These are phyloP conservation scores for Stictonetta naevosa DNA, from an alignment of 2,113 vertebrate genomes.

Conservation along the genomic window DNA sequence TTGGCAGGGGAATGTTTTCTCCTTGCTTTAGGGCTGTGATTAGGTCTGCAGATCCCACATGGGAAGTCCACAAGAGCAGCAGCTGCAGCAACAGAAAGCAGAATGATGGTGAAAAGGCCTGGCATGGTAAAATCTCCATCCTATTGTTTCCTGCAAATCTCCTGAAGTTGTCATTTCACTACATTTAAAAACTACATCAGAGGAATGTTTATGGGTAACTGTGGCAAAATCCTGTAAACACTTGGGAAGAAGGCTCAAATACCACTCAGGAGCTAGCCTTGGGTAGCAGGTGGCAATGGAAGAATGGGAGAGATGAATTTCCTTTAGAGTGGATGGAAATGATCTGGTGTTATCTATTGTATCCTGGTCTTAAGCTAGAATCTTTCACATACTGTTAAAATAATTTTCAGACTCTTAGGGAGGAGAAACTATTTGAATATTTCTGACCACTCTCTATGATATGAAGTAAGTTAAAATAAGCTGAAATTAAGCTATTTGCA, in stretches of 20 bases:
- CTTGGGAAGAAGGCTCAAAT: not conserved
- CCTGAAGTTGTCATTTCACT: not conserved
- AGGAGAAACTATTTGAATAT: not conserved
- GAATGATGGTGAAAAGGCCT: not conserved
- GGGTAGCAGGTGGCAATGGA: not conserved
- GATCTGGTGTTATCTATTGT: not conserved
- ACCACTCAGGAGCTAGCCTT: not conserved
- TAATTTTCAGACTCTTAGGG: not conserved
- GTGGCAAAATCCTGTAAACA: not conserved
- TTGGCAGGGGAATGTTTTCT: not conserved
- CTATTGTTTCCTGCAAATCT: not conserved
- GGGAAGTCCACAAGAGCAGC: not conserved
- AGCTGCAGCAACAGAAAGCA: not conserved
- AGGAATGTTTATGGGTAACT: not conserved
- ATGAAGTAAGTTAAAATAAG: not conserved
- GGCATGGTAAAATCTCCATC: not conserved
- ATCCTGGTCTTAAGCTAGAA: not conserved
- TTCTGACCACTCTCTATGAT: not conserved
- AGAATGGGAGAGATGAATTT: not conserved
- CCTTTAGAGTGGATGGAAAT: not conserved
- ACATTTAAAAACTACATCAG: not conserved
- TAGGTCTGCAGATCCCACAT: rapidly evolving
- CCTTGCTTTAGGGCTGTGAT: not conserved
- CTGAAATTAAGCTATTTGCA: not conserved
- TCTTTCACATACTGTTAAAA: not conserved